A percentile compares a stretch with the other conserved stretches of the same genome.
Evolutionary conservation across 2,797 vertebrate genomes (phyloP).

Genomic region (Sebastes goodei): DNA sequence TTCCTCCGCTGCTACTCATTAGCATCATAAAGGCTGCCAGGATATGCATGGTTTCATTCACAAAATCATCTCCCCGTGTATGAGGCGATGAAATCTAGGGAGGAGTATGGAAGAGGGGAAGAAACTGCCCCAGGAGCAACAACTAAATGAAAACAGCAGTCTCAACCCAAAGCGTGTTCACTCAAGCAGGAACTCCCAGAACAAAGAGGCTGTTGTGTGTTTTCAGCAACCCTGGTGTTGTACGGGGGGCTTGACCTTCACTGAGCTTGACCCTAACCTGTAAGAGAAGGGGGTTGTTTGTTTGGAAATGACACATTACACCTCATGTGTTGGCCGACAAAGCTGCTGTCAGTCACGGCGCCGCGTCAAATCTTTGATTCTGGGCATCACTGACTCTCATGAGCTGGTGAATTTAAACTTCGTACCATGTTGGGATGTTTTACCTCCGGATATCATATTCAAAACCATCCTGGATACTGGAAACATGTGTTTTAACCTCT

Average conservation of each 20-base stretch:
- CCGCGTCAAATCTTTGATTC: neutral
- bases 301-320: constrained; percentile 73
- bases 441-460: neutral
- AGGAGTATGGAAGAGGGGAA: constrained; percentile 23
- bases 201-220: constrained; percentile 76
- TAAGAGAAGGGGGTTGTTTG: constrained; percentile 67
- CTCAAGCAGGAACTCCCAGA: constrained; percentile 58
- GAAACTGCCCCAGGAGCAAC: constrained; percentile 66
- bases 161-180: constrained; percentile 67
- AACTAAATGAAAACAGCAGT: constrained; percentile 78
- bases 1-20: constrained; percentile 81
- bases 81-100: constrained; percentile 86
- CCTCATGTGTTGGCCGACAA: constrained; percentile 64
- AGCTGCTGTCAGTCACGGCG: constrained; percentile 56
- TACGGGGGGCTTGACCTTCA: constrained; percentile 64
- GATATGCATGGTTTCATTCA: constrained; percentile 90
- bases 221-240: constrained; percentile 61
- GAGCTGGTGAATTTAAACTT: neutral
- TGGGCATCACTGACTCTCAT: neutral
- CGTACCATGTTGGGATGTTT: neutral
- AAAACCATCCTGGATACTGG: neutral
- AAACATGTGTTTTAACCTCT: neutral
- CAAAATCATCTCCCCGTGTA: constrained; percentile 89
- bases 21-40: constrained; percentile 90
- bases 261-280: constrained; percentile 63